Evolutionary conservation across 2,113 vertebrate species (phyloP).

Genomic region (Pelecanoides urinatrix): DNA sequence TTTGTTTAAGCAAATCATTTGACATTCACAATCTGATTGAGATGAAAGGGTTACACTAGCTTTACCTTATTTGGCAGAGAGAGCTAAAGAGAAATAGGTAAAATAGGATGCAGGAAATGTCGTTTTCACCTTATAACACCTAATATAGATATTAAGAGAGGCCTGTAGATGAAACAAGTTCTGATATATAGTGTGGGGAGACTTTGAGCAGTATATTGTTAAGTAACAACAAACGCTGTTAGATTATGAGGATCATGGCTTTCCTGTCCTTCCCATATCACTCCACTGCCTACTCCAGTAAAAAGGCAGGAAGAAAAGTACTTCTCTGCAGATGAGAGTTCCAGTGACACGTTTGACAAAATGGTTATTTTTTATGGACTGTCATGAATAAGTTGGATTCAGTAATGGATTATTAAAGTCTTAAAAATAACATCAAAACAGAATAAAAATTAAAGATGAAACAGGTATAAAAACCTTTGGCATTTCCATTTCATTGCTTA

Average conservation of each 20-base stretch:
- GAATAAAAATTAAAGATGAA: neutral
- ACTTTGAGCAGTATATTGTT: neutral
- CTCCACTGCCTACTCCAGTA: neutral
- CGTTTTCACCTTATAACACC: neutral
- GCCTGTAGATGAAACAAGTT: neutral
- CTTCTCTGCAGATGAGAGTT: neutral
- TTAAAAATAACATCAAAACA: neutral
- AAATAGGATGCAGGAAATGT: neutral
- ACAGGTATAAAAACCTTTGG: neutral
- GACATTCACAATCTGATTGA: slow-evolving; percentile 41
- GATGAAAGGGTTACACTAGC: neutral
- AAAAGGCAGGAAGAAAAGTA: neutral
- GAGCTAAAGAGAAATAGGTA: neutral
- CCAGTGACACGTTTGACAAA: neutral
- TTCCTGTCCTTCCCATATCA: neutral
- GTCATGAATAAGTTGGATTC: neutral
- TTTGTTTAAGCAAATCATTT: slow-evolving; percentile 10
- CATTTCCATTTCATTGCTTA: neutral
- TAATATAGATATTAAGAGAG: neutral
- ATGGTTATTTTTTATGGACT: neutral
- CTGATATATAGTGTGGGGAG: neutral
- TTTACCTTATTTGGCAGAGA: neutral
- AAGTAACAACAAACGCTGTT: neutral
- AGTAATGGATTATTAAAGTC: neutral
- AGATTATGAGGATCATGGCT: neutral